Conservation (phyloP, 2,888 invertebrate genomes). For the Cheilosia pagana region DNA sequence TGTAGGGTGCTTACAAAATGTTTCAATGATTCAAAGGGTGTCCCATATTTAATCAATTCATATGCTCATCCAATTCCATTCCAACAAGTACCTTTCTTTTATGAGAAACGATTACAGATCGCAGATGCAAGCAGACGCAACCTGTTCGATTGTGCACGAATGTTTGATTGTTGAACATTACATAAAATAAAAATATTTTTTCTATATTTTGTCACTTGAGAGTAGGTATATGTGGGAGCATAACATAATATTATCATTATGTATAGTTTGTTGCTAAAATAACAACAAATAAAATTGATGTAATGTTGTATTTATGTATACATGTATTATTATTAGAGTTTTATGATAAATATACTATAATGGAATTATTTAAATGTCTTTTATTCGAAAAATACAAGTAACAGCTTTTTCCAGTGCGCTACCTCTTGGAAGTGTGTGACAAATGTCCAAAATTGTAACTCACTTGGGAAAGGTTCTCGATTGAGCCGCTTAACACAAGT, state of each 20-base stretch:
- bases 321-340: slow-evolving; percentile 35
- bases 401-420: too few relatives aligned
- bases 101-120: slow-evolving; percentile 10
- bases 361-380: slow-evolving; percentile 21
- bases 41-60: background rate
- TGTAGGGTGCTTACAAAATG: background rate
- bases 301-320: slow-evolving; percentile 39
- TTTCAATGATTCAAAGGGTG: background rate
- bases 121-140: background rate
- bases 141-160: slow-evolving; percentile 17
- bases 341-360: slow-evolving; percentile 44
- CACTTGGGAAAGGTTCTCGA: too few relatives aligned
- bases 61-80: slow-evolving; percentile 20
- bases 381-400: background rate
- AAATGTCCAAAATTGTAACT: too few relatives aligned
- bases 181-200: slow-evolving; percentile 31
- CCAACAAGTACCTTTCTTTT: slow-evolving; percentile 16
- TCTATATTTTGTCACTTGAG: slow-evolving; percentile 33
- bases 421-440: too few relatives aligned
- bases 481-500: too few relatives aligned
- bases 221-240: slow-evolving; percentile 26
- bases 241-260: slow-evolving; percentile 3
- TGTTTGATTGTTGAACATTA: slow-evolving; percentile 45
- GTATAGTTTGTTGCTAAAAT: slow-evolving; percentile 13
- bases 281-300: slow-evolving; percentile 21